Evolutionary conservation across 1,140 invertebrate genomes (phyloP).

Genomic region (Eulimnadia texana): DNA sequence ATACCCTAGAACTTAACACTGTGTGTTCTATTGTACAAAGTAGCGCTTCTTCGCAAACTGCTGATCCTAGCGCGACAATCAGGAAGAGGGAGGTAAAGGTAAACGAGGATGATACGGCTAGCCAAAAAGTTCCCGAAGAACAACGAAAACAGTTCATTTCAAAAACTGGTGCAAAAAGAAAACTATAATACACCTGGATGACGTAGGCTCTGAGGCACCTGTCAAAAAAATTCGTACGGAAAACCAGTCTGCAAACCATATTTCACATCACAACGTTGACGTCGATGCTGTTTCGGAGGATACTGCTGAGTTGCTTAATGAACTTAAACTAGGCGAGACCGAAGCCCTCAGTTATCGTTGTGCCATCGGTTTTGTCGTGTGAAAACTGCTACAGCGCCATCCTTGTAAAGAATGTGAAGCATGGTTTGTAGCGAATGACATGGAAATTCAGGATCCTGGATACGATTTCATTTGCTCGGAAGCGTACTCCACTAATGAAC

Average conservation of each 20-base stretch:
- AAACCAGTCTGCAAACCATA: background rate
- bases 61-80: too few species aligned
- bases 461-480: background rate
- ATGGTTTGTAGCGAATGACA: background rate
- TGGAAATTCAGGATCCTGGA: background rate
- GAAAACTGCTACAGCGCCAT: background rate
- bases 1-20: too few species aligned
- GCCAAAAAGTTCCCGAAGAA: too few species aligned
- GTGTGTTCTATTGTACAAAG: too few species aligned
- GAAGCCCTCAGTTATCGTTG: background rate
- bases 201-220: background rate
- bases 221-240: background rate
- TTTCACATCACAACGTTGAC: background rate
- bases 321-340: background rate
- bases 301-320: background rate
- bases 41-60: too few species aligned
- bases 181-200: too few species aligned
- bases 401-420: background rate
- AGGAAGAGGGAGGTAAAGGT: too few species aligned
- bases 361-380: background rate
- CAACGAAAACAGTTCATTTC: too few species aligned
- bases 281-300: background rate
- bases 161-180: too few species aligned
- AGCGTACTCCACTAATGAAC: background rate
- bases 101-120: too few species aligned